Evolutionary conservation across 2,888 invertebrate genomes (phyloP).

Genomic region (Schrankia costaestrigalis): DNA sequence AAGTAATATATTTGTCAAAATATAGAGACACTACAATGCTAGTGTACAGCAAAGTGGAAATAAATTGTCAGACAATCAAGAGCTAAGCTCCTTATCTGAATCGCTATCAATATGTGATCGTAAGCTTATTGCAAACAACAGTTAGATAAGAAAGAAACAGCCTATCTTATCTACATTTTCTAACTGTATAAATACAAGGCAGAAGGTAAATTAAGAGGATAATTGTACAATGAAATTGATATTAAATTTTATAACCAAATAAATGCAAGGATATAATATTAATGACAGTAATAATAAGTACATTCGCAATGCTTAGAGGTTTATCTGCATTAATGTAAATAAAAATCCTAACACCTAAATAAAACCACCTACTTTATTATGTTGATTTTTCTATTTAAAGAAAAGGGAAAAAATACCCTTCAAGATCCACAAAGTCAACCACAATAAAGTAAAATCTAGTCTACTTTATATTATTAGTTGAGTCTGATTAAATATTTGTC

Average conservation of each 20-base stretch:
- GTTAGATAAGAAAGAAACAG: constrained; percentile 64
- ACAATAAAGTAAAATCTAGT: too few species aligned
- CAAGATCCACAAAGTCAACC: too few species aligned
- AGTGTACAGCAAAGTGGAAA: constrained; percentile 58
- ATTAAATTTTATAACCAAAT: constrained; percentile 2
- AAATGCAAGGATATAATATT: not conserved
- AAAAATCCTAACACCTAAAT: too few species aligned
- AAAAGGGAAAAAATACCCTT: too few species aligned
- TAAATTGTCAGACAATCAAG: constrained; percentile 52
- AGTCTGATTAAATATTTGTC: too few species aligned
- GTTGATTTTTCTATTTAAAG: too few species aligned
- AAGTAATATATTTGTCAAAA: too few species aligned
- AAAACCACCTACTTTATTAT: too few species aligned
- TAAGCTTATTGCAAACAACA: constrained; percentile 73
- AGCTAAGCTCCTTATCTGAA: constrained; percentile 58
- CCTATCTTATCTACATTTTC: constrained; percentile 66
- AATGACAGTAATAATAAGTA: too few species aligned
- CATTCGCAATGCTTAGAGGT: too few species aligned
- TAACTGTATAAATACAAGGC: constrained; percentile 46
- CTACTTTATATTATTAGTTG: too few species aligned
- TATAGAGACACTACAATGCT: constrained; percentile 49
- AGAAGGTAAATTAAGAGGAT: constrained; percentile 26
- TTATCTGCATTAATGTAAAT: too few species aligned
- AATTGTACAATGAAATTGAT: constrained; percentile 14
- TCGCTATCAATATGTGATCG: constrained; percentile 70